Percentiles rank a stretch among this genome's conserved stretches.
These are phyloP conservation scores for Xestoiulus laeticollis DNA, from an alignment of 2,888 invertebrate genomes.

Conservation along the genomic window DNA sequence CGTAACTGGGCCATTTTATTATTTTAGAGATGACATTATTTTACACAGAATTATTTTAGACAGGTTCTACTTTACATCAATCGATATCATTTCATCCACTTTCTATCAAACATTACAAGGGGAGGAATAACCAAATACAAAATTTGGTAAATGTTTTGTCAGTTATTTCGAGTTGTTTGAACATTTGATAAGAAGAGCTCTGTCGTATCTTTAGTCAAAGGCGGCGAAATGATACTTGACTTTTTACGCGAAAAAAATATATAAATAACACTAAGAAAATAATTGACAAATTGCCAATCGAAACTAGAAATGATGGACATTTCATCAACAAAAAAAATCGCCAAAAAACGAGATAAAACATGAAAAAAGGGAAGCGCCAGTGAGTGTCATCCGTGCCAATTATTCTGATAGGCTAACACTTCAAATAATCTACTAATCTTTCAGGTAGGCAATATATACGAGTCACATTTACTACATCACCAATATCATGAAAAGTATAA, in stretches of 20 bases:
- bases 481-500: neutral
- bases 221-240: conserved; percentile 28
- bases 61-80: no score
- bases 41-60: no score
- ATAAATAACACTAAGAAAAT: neutral
- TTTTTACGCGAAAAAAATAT: neutral
- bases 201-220: neutral
- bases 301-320: neutral
- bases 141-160: neutral
- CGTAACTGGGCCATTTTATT: no score
- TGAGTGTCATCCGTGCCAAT: conserved; percentile 12
- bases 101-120: neutral
- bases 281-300: conserved; percentile 36
- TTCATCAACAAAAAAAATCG: neutral
- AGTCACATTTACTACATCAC: neutral
- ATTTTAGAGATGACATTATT: no score
- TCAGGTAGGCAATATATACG: conserved; percentile 4
- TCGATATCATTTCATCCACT: neutral
- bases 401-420: neutral
- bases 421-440: neutral
- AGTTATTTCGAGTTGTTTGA: neutral
- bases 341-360: conserved; percentile 30
- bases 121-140: neutral
- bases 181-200: neutral
- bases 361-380: neutral